Base-by-base conservation (phyloP, 1,140 invertebrate species). In the Eubasilissa regina region DNA sequence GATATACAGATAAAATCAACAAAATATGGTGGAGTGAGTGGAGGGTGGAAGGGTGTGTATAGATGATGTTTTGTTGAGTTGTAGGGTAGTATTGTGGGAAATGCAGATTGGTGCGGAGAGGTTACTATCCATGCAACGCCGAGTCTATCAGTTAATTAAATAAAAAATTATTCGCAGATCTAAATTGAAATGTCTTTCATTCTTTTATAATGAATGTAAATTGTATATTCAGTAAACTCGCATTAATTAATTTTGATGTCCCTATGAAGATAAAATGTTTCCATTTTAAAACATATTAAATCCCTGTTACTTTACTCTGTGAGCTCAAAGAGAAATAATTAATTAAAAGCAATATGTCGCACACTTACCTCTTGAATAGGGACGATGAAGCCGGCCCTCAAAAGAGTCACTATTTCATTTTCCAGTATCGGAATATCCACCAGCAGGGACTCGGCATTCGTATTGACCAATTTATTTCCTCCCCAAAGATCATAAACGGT, bases 401-500 rank as follows among this genome's bases (percentile, higher is more conserved):
- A 66, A 72, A 86, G 85, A 47, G 81, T 84, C 13, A 85, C 55
- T 78, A 84, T 84, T 66, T 87, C 86, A 25, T 83, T 84, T 77
- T 87, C 84, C 0, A 84, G 58, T 4, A 84, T 76, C 56, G 83
- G 77, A 35, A 87, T 82, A 10, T 81, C 80, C 48, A 85, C 74
- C 75, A 78, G 80, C 4, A 21, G 48, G n/a, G 56, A 51, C 58
- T 82, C 78, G 13, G 75, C 76, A 51, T 81, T 66, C 9, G 80
- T 70, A 44, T 74, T 64, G 13, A 84, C 7, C 75, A 82, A 25
- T 47, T 76, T 19, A 56, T 68, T 73, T n/a, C 87, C 87, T 19
- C 84, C 85, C 85, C 86, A 87, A 74, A 87, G 82, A 76, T 87
- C 85, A 75, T 85, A 87, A 84, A 85, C 86, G 9, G 83, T 82